These are phyloP conservation scores for Bembecia ichneumoniformis DNA, from an alignment of 2,888 invertebrate genomes.

Conservation along the genomic window DNA sequence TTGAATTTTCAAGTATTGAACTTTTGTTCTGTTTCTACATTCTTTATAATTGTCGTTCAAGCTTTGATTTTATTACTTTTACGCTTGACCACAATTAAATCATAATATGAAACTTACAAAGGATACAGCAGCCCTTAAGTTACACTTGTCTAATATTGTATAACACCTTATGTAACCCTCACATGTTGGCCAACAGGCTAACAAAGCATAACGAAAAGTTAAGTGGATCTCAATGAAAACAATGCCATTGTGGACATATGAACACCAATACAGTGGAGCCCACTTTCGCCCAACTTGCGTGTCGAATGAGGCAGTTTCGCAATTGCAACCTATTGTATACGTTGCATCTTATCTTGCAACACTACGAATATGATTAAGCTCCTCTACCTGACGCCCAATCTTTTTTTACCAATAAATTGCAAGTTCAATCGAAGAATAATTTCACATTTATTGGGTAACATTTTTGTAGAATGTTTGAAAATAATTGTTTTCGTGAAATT, in stretches of 20 bases:
- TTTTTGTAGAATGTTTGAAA: no score
- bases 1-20: no score
- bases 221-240: constrained; percentile 47
- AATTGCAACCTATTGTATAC: constrained; percentile 61
- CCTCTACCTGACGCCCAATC: constrained; percentile 50
- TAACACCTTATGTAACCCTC: constrained; percentile 4
- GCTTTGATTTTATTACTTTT: no score
- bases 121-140: no score
- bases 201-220: constrained; percentile 36
- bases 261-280: constrained; percentile 44
- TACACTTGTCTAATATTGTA: background rate
- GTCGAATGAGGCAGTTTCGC: constrained; percentile 57
- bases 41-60: no score
- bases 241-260: constrained; percentile 39
- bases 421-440: no score
- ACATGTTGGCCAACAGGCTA: constrained; percentile 18
- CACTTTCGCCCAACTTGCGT: constrained; percentile 66
- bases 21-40: no score
- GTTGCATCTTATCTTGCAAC: constrained; percentile 62
- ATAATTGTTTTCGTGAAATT: no score
- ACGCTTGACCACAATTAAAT: no score
- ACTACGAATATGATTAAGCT: constrained; percentile 65
- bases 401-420: constrained; percentile 8
- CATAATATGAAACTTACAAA: no score
- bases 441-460: no score